Percentiles rank a stretch among this genome's conserved stretches.
Evolutionary conservation across 2,113 vertebrate genomes (phyloP).

Genomic region (Scartelaos histophorus): DNA sequence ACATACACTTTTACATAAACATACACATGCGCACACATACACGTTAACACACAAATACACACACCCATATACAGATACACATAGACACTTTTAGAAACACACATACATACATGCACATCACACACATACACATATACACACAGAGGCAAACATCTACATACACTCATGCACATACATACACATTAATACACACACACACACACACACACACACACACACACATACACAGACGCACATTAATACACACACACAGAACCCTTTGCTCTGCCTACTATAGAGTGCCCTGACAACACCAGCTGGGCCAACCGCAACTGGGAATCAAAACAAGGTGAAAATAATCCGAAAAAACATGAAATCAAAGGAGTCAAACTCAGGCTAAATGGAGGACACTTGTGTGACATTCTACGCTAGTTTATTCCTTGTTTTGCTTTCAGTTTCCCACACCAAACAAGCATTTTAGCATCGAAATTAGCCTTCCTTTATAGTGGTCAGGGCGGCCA

Average conservation of each 20-base stretch:
- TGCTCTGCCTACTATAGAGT: not conserved
- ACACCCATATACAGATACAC: no score
- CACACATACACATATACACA: no score
- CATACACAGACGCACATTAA: no score
- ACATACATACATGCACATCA: no score
- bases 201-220: no score
- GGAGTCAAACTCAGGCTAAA: not conserved
- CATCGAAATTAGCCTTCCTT: conserved; percentile 16
- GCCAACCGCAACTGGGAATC: conserved; percentile 19
- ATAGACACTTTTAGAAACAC: no score
- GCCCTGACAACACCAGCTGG: not conserved
- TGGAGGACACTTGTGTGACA: not conserved
- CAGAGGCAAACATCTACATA: no score
- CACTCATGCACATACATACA: no score
- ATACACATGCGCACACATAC: no score
- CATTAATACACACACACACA: no score
- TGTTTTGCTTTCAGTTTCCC: conserved; percentile 17
- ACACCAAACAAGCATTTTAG: conserved; percentile 12
- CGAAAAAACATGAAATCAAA: conserved; percentile 20
- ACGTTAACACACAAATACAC: no score
- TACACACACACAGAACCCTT: conserved; percentile 6
- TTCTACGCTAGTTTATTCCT: not conserved
- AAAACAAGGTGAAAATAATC: conserved; percentile 24
- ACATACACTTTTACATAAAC: no score
- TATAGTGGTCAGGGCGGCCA: conserved; percentile 20